A percentile compares a stretch with the other conserved stretches of the same genome.
Evolutionary conservation across 2,113 vertebrate genomes (phyloP).

Genomic region (Aramus guarauna): DNA sequence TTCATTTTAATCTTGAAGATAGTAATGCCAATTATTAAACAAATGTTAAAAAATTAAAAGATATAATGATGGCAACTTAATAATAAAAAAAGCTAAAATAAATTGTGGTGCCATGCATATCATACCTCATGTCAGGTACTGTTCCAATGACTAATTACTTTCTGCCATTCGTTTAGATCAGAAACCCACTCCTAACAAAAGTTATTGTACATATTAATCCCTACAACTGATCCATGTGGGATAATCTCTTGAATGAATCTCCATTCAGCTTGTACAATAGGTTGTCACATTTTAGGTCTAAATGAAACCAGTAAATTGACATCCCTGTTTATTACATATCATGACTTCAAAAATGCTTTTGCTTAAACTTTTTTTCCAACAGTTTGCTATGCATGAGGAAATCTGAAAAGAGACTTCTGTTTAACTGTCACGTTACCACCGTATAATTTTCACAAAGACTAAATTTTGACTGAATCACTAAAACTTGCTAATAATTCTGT

Average conservation of each 20-base stretch:
- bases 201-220: neutral
- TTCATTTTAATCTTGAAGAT: neutral
- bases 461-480: neutral
- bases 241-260: neutral
- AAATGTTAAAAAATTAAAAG: neutral
- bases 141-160: neutral
- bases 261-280: neutral
- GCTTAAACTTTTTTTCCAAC: neutral
- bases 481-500: neutral
- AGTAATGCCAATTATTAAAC: neutral
- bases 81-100: neutral
- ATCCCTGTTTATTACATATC: neutral
- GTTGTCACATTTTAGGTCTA: neutral
- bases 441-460: neutral
- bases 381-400: neutral
- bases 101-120: neutral
- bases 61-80: neutral
- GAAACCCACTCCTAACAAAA: neutral
- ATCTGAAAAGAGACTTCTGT: neutral
- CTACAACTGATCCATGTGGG: neutral
- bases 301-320: neutral
- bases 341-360: neutral
- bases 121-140: neutral
- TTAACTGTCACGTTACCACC: neutral
- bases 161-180: neutral